Conservation (phyloP, 1,140 invertebrate species). For the Papilio polytes region DNA sequence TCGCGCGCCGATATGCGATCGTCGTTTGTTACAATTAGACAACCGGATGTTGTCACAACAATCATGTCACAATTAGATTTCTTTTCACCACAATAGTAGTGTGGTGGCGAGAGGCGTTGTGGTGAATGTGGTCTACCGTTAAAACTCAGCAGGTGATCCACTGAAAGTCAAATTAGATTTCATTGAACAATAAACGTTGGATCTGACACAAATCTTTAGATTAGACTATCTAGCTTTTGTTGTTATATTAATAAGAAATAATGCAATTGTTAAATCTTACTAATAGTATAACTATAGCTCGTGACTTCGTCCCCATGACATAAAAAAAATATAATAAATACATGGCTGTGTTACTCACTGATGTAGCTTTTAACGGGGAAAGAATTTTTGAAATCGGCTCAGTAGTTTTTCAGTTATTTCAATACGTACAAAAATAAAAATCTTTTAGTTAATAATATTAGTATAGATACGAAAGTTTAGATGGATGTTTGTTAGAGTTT, state of each 20-base stretch:
- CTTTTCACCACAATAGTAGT: not conserved
- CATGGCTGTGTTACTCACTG: too few relatives aligned
- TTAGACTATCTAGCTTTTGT: not conserved
- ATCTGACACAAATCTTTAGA: not conserved
- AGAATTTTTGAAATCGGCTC: too few relatives aligned
- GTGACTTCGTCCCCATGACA: too few relatives aligned
- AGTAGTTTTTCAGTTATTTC: too few relatives aligned
- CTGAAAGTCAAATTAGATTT: not conserved
- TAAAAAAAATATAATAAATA: too few relatives aligned
- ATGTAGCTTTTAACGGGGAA: too few relatives aligned
- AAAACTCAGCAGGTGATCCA: not conserved
- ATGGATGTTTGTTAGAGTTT: too few relatives aligned
- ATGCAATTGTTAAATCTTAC: not conserved
- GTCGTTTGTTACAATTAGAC: conserved; percentile 8
- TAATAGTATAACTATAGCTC: too few relatives aligned
- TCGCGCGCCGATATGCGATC: not conserved
- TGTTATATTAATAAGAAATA: not conserved
- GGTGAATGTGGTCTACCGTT: not conserved
- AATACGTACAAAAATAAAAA: too few relatives aligned
- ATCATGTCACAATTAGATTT: not conserved
- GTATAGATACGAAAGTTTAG: too few relatives aligned
- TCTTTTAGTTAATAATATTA: too few relatives aligned
- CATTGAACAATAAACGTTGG: not conserved
- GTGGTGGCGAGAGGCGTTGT: not conserved
- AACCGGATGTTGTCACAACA: conserved; percentile 7